Evolutionary conservation across 53 echinoderm and acorn worm genomes (phyloP).

Genomic region (Temnopleurus reevesii): DNA sequence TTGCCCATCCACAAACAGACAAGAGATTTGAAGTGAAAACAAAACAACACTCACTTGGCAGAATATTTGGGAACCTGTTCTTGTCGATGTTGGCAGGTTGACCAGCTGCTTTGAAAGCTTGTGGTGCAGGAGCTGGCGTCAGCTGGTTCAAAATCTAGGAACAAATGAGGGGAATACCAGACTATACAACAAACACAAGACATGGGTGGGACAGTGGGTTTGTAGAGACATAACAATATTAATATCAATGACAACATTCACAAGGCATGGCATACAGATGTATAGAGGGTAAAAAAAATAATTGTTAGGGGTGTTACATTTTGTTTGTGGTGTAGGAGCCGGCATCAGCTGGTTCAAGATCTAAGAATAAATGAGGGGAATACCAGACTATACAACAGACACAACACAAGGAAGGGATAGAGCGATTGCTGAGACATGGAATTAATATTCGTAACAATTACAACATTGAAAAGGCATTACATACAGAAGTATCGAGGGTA

Average conservation of each 20-base stretch:
- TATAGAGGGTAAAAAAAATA: too few relatives aligned
- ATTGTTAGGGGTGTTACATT: too few relatives aligned
- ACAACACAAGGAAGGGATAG: background rate
- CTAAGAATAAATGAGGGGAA: background rate
- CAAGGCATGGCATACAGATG: too few relatives aligned
- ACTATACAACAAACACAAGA: background rate
- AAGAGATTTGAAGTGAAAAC: too few relatives aligned
- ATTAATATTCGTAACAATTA: too few relatives aligned
- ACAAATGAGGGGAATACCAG: background rate
- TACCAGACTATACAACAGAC: background rate
- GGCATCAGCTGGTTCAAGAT: constrained; percentile 35
- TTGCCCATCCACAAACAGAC: too few relatives aligned
- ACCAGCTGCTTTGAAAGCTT: constrained; percentile 39
- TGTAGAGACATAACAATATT: background rate
- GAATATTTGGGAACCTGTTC: constrained; percentile 69
- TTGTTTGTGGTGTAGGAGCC: background rate
- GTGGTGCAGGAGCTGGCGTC: constrained; percentile 14
- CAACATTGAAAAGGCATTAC: too few relatives aligned
- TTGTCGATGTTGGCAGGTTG: constrained; percentile 66
- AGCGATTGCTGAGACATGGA: background rate
- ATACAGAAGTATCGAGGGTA: too few relatives aligned
- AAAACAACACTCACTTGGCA: constrained; percentile 67
- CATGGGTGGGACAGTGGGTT: background rate
- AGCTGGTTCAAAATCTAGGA: constrained; percentile 30
- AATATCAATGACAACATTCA: too few relatives aligned